Evolutionary conservation across 2,797 vertebrate species (phyloP).

Genomic region (Phylloscopus collybita): DNA sequence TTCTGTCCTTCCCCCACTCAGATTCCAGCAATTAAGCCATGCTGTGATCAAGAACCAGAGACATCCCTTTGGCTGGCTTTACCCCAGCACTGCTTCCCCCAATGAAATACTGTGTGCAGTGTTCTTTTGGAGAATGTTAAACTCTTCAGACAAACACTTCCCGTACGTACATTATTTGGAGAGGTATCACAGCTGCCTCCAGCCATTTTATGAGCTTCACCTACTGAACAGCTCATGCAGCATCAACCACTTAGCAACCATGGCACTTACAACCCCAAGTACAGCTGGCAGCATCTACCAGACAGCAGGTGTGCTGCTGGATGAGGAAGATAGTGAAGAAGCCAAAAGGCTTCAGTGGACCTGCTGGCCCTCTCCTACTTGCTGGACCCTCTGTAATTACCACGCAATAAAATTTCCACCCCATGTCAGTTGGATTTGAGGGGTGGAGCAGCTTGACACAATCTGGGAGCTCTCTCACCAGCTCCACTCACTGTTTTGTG

Average conservation of each 20-base stretch:
- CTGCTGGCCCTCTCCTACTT: neutral
- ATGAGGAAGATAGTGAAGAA: neutral
- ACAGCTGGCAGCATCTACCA: neutral
- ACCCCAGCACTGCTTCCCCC: neutral
- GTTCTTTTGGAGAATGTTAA: neutral
- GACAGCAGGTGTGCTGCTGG: neutral
- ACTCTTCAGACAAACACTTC: neutral
- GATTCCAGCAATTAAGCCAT: neutral
- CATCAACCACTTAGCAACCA: neutral
- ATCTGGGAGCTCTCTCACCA: neutral
- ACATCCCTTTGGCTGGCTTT: neutral
- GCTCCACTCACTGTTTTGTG: neutral
- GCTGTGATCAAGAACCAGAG: neutral
- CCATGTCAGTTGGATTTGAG: neutral
- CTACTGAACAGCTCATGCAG: neutral
- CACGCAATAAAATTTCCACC: neutral
- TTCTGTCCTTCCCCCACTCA: neutral
- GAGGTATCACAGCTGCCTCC: neutral
- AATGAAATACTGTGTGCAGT: neutral
- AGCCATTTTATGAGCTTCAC: neutral
- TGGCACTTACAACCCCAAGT: neutral
- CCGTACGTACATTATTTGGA: neutral
- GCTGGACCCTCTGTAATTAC: neutral
- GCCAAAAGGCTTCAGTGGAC: neutral
- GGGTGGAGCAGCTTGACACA: accelerated